These are phyloP conservation scores for Cataglyphis hispanica DNA, from an alignment of 1,140 invertebrate species.

Conservation along the genomic window DNA sequence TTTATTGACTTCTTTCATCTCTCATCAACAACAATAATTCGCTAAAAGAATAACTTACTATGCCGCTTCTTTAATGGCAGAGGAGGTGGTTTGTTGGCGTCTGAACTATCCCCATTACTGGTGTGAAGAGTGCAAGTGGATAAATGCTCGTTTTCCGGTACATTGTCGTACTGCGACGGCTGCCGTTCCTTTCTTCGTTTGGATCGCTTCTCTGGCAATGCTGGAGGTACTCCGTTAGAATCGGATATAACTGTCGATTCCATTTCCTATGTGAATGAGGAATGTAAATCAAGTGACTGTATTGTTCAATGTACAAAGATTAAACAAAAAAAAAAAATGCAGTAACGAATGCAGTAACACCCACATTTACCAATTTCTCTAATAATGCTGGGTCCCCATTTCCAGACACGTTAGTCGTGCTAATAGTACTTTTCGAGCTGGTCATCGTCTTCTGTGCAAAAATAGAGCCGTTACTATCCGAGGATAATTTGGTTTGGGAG, in stretches of 20 bases:
- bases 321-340: conserved; percentile 18
- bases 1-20: conserved; percentile 24
- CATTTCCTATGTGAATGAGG: conserved; percentile 76
- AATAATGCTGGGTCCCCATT: conserved; percentile 78
- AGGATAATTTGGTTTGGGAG: conserved; percentile 82
- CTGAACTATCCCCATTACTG: conserved; percentile 84
- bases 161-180: conserved; percentile 92
- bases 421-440: conserved; percentile 82
- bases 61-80: conserved; percentile 96
- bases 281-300: not conserved
- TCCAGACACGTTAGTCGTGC: conserved; percentile 77
- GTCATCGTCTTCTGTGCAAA: conserved; percentile 81
- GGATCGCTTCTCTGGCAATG: conserved; percentile 89
- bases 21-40: conserved; percentile 38
- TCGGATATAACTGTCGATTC: conserved; percentile 78
- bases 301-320: not conserved
- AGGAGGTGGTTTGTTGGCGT: conserved; percentile 92
- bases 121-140: conserved; percentile 87
- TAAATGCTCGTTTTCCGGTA: conserved; percentile 88
- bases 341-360: conserved; percentile 74
- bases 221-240: conserved; percentile 88
- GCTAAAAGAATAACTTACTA: conserved; percentile 90
- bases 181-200: conserved; percentile 87
- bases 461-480: conserved; percentile 82
- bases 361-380: conserved; percentile 84